phyloP scores from a whole-genome alignment of 30 jellyfish, hydroid and myxozoan species.

The Pelagia noctiluca region DNA sequence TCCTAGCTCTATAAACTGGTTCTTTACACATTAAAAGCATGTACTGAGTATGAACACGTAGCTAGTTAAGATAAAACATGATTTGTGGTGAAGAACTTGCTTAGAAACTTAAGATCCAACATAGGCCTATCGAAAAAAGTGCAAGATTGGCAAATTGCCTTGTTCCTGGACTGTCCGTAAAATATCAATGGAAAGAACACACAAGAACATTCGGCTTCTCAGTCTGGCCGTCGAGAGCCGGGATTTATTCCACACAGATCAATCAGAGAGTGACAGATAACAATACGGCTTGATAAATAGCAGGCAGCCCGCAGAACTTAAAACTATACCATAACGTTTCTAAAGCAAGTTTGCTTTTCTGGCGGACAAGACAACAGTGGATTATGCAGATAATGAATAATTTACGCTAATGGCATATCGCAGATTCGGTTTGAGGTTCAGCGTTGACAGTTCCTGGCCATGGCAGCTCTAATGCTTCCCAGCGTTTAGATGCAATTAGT shows the following conservation, averaged over 20 bases:
- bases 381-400: neutral
- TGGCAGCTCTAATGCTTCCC: slow-evolving; percentile 19
- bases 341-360: neutral
- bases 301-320: slow-evolving; percentile 52
- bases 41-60: too few relatives aligned
- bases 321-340: neutral
- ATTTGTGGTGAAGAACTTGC: too few relatives aligned
- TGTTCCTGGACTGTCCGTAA: too few relatives aligned
- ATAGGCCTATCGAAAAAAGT: too few relatives aligned
- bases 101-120: too few relatives aligned
- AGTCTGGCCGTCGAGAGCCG: slow-evolving; percentile 63
- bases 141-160: too few relatives aligned
- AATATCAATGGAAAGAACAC: too few relatives aligned
- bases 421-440: neutral
- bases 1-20: too few relatives aligned
- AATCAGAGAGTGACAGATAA: slow-evolving; percentile 65
- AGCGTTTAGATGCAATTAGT: slow-evolving; percentile 4
- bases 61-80: too few relatives aligned
- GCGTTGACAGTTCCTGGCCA: neutral
- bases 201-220: slow-evolving; percentile 27
- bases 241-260: slow-evolving; percentile 58
- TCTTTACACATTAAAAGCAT: too few relatives aligned
- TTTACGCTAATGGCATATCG: neutral
- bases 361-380: neutral
- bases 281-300: slow-evolving; percentile 63